phyloP scores from a whole-genome alignment of 2,113 vertebrate genomes.

The western clawed frog (Xenopus tropicalis) region UCB_Xtro_10.0 CM004448.2:100054501-100055000 shows the following conservation, averaged over 20 bases:
- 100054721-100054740: slow-evolving; percentile 80
- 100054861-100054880: slow-evolving; percentile 61
- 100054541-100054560: not conserved
- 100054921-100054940: slow-evolving; percentile 92
- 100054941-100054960: slow-evolving; percentile 97
- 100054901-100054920: slow-evolving; percentile 52
- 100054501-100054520: not conserved
- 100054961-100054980: slow-evolving; percentile 98
- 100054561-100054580: not conserved
- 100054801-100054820: slow-evolving; percentile 72
- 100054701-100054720: slow-evolving; percentile 81
- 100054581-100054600: slow-evolving; percentile 56
- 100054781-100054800: slow-evolving; percentile 82
- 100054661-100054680: slow-evolving; percentile 88
- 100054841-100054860: slow-evolving; percentile 59
- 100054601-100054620: slow-evolving; percentile 76
- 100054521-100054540: not conserved
- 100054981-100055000: slow-evolving; percentile 96
- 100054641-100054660: slow-evolving; percentile 78
- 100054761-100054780: slow-evolving; percentile 80
- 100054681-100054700: slow-evolving; percentile 87
- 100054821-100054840: slow-evolving; percentile 71
- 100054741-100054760: slow-evolving; percentile 71
- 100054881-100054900: slow-evolving; percentile 49
- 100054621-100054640: slow-evolving; percentile 74